Conservation (phyloP, 2,113 vertebrate genomes). For the Otolemur garnettii region DNA sequence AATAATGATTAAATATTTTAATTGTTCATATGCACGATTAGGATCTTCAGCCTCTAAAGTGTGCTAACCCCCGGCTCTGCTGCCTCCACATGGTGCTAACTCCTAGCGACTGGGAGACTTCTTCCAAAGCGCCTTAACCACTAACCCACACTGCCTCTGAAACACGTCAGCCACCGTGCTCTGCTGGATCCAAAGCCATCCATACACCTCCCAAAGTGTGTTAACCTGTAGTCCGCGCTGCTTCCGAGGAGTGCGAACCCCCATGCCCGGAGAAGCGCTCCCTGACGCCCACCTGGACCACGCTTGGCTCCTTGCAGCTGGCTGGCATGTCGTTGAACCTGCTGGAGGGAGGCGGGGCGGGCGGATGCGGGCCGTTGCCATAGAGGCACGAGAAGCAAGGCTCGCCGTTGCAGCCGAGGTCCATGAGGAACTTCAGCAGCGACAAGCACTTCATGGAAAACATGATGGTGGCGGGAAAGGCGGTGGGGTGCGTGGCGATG, state of each 20-base stretch:
- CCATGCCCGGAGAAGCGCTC: too few species aligned
- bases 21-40: not conserved
- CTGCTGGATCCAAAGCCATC: not conserved
- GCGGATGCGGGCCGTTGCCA: slow-evolving; percentile 90
- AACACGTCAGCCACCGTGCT: too few species aligned
- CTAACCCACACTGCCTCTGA: not conserved
- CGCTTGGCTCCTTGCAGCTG: slow-evolving; percentile 79
- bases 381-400: slow-evolving; percentile 94
- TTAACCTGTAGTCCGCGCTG: not conserved
- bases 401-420: slow-evolving; percentile 91
- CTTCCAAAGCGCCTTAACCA: not conserved
- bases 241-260: not conserved
- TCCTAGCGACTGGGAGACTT: too few species aligned
- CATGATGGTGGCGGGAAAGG: slow-evolving; percentile 94
- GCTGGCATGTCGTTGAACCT: slow-evolving; percentile 80
- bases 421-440: slow-evolving; percentile 93
- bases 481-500: slow-evolving; percentile 90
- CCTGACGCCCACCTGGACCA: slow-evolving; percentile 86
- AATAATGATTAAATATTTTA: not conserved
- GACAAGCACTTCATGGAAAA: slow-evolving; percentile 92
- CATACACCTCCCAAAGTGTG: not conserved
- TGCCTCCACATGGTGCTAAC: not conserved
- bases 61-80: fast-evolving
- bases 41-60: not conserved
- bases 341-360: slow-evolving; percentile 82